A percentile compares a stretch with the other conserved stretches of the same genome.
Conservation (phyloP, 2,888 invertebrate species). For the Eledona agricola region DNA sequence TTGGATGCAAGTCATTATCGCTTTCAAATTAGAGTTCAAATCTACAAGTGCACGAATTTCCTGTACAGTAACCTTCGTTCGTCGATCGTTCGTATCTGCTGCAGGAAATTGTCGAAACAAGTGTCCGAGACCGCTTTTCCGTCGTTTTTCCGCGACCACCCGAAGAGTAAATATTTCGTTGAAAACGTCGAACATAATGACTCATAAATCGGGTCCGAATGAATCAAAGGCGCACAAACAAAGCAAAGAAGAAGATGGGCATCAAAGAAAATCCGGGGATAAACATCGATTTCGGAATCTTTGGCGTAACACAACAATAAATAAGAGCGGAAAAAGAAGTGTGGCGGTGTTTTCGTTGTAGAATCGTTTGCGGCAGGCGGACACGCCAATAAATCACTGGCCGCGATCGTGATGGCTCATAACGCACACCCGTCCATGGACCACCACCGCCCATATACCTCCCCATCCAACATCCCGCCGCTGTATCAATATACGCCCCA, state of each 20-base stretch:
- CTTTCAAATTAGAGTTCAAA: too few species aligned
- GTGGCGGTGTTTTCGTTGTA: conserved; percentile 51
- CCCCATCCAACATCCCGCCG: conserved; percentile 38
- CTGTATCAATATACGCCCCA: conserved; percentile 50
- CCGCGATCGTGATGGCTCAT: conserved; percentile 44
- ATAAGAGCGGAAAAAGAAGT: conserved; percentile 49
- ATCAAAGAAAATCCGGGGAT: conserved; percentile 47
- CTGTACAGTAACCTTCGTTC: too few species aligned
- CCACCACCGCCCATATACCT: conserved; percentile 45
- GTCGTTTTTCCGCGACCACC: too few species aligned
- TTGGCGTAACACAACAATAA: conserved; percentile 50
- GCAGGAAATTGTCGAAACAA: too few species aligned
- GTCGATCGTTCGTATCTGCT: too few species aligned
- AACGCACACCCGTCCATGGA: conserved; percentile 47
- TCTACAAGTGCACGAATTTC: too few species aligned
- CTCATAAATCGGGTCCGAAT: conserved; percentile 51
- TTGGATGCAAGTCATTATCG: too few species aligned
- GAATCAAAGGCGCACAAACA: conserved; percentile 46
- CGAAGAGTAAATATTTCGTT: conserved; percentile 49
- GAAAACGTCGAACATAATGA: conserved; percentile 50
- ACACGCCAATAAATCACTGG: conserved; percentile 51
- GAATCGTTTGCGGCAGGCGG: conserved; percentile 53
- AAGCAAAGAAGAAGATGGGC: conserved; percentile 33
- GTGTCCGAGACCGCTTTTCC: too few species aligned
- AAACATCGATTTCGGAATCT: conserved; percentile 52